A percentile compares a stretch with the other conserved stretches of the same genome.
These are phyloP conservation scores for Brenthis ino DNA, from an alignment of 2,888 invertebrate genomes.

Conservation along the genomic window DNA sequence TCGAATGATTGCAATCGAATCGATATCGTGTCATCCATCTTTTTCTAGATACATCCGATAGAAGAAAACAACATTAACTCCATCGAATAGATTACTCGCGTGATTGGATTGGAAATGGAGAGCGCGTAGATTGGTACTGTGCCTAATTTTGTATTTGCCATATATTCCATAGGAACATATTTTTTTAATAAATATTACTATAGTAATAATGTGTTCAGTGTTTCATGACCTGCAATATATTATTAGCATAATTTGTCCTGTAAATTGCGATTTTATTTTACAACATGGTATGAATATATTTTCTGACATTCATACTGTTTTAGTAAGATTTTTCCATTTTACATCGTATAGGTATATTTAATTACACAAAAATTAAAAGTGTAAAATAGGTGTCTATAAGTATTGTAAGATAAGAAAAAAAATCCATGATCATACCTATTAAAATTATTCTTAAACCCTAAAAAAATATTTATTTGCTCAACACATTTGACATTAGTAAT, in stretches of 20 bases:
- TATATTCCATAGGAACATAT: not conserved
- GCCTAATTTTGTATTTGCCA: conserved; percentile 13
- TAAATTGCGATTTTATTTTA: no score
- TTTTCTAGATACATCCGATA: conserved; percentile 34
- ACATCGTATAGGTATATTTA: no score
- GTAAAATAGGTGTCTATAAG: no score
- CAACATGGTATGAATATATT: no score
- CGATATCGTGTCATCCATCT: conserved; percentile 33
- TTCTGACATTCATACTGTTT: no score
- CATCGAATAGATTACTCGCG: conserved; percentile 33
- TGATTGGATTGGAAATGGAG: conserved; percentile 28
- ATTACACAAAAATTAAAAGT: no score
- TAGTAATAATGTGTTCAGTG: not conserved
- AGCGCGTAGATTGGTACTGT: conserved; percentile 22
- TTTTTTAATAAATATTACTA: not conserved
- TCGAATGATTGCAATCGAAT: conserved; percentile 42
- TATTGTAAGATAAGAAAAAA: no score
- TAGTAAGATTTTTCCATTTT: no score
- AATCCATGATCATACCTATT: no score
- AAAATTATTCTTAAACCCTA: not conserved
- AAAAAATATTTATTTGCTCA: not conserved
- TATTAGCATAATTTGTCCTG: no score
- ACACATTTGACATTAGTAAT: conserved; percentile 4
- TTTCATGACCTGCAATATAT: no score
- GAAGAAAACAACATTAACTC: conserved; percentile 29